Evolutionary conservation across 2,797 vertebrate species (phyloP).

Genomic region (Enteromius anoplus): DNA sequence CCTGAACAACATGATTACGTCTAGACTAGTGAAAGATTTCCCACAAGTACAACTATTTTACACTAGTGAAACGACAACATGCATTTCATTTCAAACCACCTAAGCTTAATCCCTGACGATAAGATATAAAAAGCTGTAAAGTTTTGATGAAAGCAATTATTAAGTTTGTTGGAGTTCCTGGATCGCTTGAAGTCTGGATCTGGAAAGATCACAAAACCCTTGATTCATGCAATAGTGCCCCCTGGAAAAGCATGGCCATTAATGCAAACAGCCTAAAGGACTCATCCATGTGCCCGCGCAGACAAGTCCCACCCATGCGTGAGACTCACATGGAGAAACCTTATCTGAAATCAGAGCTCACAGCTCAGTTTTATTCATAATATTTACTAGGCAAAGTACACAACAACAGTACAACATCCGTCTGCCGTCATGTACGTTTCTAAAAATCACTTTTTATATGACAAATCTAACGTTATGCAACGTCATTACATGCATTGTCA

Average conservation of each 20-base stretch:
- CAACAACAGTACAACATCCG: background rate
- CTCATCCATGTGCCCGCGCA: constrained; percentile 45
- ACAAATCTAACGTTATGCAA: background rate
- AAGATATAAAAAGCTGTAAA: background rate
- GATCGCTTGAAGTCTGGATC: background rate
- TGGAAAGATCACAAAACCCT: background rate
- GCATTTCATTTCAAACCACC: background rate
- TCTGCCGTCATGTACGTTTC: background rate
- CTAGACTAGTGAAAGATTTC: background rate
- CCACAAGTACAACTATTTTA: background rate
- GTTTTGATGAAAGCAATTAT: background rate
- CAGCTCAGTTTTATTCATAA: background rate
- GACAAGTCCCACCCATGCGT: constrained; percentile 25
- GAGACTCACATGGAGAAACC: constrained; percentile 6
- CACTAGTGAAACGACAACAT: background rate
- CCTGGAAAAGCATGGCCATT: constrained; percentile 17
- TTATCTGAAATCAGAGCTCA: background rate
- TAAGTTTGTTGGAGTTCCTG: background rate
- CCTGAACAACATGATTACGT: background rate
- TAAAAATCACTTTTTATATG: background rate
- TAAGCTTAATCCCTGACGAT: background rate
- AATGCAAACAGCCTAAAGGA: constrained; percentile 25
- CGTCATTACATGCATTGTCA: background rate
- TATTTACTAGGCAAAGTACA: background rate
- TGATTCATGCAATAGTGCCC: constrained; percentile 14